Evolutionary conservation across 1,140 invertebrate genomes (phyloP).

Genomic region (Zaprionus nigranus): DNA sequence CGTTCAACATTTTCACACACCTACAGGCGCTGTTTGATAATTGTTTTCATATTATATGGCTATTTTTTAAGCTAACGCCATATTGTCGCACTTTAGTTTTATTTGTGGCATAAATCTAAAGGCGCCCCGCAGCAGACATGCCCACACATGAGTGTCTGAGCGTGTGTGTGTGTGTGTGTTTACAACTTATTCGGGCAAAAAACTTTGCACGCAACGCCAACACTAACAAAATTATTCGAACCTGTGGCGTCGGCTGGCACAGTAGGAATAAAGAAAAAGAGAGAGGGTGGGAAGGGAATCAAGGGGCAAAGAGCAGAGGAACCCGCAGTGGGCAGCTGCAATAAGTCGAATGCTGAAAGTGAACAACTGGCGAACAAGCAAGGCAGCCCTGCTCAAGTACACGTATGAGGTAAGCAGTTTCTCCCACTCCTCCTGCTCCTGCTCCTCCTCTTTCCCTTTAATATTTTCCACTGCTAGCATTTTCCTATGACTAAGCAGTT

Average conservation of each 20-base stretch:
- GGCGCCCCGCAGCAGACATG: slow-evolving; percentile 33
- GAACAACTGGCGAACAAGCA: slow-evolving; percentile 38
- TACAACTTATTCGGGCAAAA: slow-evolving; percentile 70
- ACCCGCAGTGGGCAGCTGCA: slow-evolving; percentile 34
- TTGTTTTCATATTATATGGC: slow-evolving; percentile 68
- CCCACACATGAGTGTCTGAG: neutral
- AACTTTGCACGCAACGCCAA: slow-evolving; percentile 69
- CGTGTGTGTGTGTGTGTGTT: slow-evolving; percentile 42
- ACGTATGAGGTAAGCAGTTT: slow-evolving; percentile 8
- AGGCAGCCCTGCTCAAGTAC: slow-evolving; percentile 59
- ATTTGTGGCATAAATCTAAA: slow-evolving; percentile 73
- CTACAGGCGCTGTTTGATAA: slow-evolving; percentile 51
- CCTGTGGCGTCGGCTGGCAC: slow-evolving; percentile 34
- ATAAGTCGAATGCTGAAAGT: slow-evolving; percentile 60
- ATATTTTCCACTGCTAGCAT: slow-evolving; percentile 40
- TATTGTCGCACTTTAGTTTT: slow-evolving; percentile 78
- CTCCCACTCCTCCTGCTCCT: neutral
- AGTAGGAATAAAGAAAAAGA: neutral
- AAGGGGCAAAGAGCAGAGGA: neutral
- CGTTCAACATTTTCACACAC: slow-evolving; percentile 19
- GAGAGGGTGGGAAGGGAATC: neutral
- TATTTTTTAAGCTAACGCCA: slow-evolving; percentile 67
- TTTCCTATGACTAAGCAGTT: slow-evolving; percentile 77
- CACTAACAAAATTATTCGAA: slow-evolving; percentile 44
- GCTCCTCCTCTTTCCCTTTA: neutral